phyloP scores from a whole-genome alignment of 2,888 invertebrate species.

The Pyrgus malvae region DNA sequence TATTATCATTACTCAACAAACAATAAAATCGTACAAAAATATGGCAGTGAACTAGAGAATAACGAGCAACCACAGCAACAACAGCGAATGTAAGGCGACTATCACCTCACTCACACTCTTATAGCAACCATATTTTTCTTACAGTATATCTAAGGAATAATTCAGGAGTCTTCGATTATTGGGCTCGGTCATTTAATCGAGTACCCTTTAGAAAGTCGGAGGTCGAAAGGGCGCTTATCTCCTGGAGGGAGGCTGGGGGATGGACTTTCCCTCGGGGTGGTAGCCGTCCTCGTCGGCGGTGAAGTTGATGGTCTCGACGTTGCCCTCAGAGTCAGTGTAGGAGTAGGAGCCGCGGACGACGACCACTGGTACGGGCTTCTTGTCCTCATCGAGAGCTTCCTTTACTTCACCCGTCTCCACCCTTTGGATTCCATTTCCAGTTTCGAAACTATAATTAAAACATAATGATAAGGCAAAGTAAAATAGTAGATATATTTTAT shows the following conservation, averaged over 20 bases:
- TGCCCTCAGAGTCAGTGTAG: constrained; percentile 80
- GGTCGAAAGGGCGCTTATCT: constrained; percentile 37
- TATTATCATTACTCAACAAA: constrained; percentile 46
- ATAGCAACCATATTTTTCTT: constrained; percentile 29
- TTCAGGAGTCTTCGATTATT: constrained; percentile 6
- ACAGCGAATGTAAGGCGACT: constrained; percentile 34
- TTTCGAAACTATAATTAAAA: constrained; percentile 81
- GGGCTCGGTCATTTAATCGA: constrained; percentile 28
- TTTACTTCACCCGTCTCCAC: constrained; percentile 72
- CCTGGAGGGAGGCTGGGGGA: constrained; percentile 75
- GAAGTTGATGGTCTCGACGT: constrained; percentile 74
- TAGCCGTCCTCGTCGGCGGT: constrained; percentile 84
- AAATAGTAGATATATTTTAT: neutral
- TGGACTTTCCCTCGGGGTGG: constrained; percentile 82
- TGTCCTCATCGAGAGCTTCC: constrained; percentile 74
- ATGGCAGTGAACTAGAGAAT: constrained; percentile 58
- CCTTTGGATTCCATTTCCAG: constrained; percentile 79
- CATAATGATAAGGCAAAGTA: no score
- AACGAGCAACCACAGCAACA: constrained; percentile 42
- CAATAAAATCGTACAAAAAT: constrained; percentile 54
- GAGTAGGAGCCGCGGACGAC: constrained; percentile 82
- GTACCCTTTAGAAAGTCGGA: constrained; percentile 31
- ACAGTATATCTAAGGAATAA: constrained; percentile 10
- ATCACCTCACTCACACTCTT: constrained; percentile 33
- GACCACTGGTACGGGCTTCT: constrained; percentile 78